A percentile compares a stretch with the other conserved stretches of the same genome.
These are phyloP conservation scores for Epinephelus cyanopodus DNA, from an alignment of 2,113 vertebrate genomes.

Conservation along the genomic window DNA sequence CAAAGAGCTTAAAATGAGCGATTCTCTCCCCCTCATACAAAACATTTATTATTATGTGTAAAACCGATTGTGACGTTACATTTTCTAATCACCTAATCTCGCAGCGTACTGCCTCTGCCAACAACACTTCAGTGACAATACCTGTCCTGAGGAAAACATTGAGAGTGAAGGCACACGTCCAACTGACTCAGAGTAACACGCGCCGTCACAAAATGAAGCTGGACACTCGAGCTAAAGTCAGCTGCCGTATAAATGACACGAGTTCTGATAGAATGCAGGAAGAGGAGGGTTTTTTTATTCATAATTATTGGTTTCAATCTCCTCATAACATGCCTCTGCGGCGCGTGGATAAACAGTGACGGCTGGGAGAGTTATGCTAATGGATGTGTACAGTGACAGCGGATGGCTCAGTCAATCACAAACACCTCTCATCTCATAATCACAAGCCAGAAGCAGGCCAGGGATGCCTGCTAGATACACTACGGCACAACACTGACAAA, in stretches of 20 bases:
- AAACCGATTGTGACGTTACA: constrained; percentile 70
- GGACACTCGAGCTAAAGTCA: constrained; percentile 61
- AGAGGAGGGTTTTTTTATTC: constrained; percentile 47
- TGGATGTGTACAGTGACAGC: constrained; percentile 74
- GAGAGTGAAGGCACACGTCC: constrained; percentile 60
- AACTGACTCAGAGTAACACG: constrained; percentile 47
- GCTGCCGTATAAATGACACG: constrained; percentile 45
- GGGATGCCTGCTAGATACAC: constrained; percentile 72
- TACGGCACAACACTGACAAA: constrained; percentile 64
- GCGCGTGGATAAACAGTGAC: constrained; percentile 53
- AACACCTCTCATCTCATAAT: constrained; percentile 79
- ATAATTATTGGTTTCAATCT: constrained; percentile 72
- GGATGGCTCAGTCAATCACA: constrained; percentile 81
- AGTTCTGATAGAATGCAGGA: constrained; percentile 68
- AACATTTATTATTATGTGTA: constrained; percentile 35
- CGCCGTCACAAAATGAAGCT: constrained; percentile 60
- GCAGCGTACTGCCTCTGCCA: constrained; percentile 54
- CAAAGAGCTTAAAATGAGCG: constrained; percentile 60
- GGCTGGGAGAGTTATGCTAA: constrained; percentile 72
- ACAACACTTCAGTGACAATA: constrained; percentile 60
- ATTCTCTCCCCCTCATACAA: constrained; percentile 31
- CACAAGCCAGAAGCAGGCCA: constrained; percentile 76
- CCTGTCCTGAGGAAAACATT: constrained; percentile 56
- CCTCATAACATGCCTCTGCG: constrained; percentile 35
- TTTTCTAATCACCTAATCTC: constrained; percentile 74